These are phyloP conservation scores for Numenius arquata DNA, from an alignment of 2,113 vertebrate genomes.

Conservation along the genomic window DNA sequence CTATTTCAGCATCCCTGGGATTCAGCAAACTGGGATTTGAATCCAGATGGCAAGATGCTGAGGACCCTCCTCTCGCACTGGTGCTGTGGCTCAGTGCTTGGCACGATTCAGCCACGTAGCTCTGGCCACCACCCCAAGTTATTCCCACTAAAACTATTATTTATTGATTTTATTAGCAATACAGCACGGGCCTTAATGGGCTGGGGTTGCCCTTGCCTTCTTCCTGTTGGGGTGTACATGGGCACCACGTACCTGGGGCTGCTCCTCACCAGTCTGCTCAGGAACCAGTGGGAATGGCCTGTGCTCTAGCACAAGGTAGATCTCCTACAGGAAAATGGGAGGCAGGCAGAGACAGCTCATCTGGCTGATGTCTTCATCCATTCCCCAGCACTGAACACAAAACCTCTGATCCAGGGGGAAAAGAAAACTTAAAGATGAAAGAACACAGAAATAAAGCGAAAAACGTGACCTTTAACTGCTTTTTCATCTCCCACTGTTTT, in stretches of 20 bases:
- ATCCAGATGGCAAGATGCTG: neutral
- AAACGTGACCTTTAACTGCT: neutral
- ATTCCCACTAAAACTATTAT: neutral
- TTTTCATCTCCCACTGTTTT: neutral
- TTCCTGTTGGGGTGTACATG: rapidly evolving
- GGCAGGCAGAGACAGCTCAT: neutral
- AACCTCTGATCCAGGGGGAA: neutral
- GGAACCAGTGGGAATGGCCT: neutral
- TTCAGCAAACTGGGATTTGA: neutral
- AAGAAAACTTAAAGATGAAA: neutral
- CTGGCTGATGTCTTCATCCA: neutral
- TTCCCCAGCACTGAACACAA: neutral
- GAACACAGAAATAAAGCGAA: neutral
- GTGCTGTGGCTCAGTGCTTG: neutral
- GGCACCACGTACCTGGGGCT: rapidly evolving
- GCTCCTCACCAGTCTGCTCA: neutral
- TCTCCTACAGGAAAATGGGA: neutral
- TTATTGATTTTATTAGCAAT: neutral
- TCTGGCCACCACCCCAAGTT: neutral
- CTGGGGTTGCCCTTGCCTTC: neutral
- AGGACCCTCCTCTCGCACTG: neutral
- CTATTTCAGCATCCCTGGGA: neutral
- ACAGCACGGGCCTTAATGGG: neutral
- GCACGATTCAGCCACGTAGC: neutral
- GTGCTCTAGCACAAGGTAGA: neutral